Base-by-base conservation (phyloP, 1,140 invertebrate species). In the Euura lappo region DNA sequence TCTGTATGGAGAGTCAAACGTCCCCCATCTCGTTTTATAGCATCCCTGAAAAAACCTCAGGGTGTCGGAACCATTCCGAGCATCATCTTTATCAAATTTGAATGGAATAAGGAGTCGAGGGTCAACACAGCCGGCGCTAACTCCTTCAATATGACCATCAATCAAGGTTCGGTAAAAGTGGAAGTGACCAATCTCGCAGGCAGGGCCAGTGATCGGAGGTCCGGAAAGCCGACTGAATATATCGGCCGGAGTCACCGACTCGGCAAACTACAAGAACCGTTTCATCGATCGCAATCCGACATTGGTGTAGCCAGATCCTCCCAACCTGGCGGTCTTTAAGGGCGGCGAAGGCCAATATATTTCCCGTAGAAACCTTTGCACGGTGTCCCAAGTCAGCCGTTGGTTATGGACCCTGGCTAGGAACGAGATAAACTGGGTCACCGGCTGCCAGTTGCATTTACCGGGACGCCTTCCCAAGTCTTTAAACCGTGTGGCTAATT, bases 381-480 rank as follows among this genome's bases (percentile, higher is more conserved):
- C 51, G 6, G 5, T 60, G 51, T 60, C 51, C 51, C 51, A 3
- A 60, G 51, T 60, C 6, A 4, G 6, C 6, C 13, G 51, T 60
- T 60, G 8, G 51, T 60, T 60, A 60, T 60, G 51, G 51, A 60
- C 51, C 13, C 51, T 60, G 51, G 51, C 51, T 60, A 60, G 51
- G 51, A 60, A 60, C 51, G 51, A 60, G 51, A 60, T 60, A 60
- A 60, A 60, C 51, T 60, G 51, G 51, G 51, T 60, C 51, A 60
- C 51, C 51, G 51, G 3, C 51, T 60, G 51, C 28, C 51, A 60
- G 51, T 60, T 60, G 51, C 51, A 60, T 60, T 60, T n/a, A 60
- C 51, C 51, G 13, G 51, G 51, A 60, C 10, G 51, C 13, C 2
- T 60, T 60, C 51, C 51, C 51, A 6, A n/a, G 13, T 60, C 51